Evolutionary conservation across 2,797 vertebrate genomes (phyloP).

Genomic region (Diplodus sargus): DNA sequence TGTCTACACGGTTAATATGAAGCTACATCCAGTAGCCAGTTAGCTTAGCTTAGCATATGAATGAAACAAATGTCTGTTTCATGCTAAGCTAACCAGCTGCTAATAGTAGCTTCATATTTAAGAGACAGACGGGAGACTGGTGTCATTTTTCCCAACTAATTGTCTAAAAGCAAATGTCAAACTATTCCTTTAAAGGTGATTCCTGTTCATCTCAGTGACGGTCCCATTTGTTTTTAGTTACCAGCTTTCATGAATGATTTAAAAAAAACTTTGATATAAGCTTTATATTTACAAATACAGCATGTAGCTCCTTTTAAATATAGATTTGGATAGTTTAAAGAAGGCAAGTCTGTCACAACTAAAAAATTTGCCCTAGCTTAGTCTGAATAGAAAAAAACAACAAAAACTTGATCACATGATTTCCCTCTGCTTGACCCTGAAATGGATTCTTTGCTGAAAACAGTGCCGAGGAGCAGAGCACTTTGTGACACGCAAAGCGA

Average conservation of each 20-base stretch:
- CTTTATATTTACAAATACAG: background rate
- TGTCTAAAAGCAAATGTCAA: background rate
- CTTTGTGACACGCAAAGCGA: constrained; percentile 39
- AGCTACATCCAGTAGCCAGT: background rate
- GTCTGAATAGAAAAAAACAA: background rate
- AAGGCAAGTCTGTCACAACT: background rate
- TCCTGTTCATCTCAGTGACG: background rate
- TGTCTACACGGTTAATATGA: background rate
- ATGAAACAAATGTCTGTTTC: background rate
- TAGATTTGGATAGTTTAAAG: background rate
- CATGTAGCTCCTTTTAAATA: background rate
- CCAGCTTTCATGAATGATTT: background rate
- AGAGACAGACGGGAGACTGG: background rate
- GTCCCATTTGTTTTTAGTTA: background rate
- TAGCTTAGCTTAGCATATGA: background rate
- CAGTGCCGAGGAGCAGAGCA: constrained; percentile 47
- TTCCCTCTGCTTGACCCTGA: constrained; percentile 11
- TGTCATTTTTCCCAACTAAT: background rate
- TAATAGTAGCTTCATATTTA: background rate
- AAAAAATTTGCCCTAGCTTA: background rate
- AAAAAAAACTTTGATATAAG: background rate
- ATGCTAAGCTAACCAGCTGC: background rate
- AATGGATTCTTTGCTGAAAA: constrained; percentile 42
- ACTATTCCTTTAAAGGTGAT: background rate
- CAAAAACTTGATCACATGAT: background rate